Evolutionary conservation across 2,888 invertebrate genomes (phyloP), one percentile per base, ranked within the genome.

Genomic region (Polydrusus pterygomalis): DNA sequence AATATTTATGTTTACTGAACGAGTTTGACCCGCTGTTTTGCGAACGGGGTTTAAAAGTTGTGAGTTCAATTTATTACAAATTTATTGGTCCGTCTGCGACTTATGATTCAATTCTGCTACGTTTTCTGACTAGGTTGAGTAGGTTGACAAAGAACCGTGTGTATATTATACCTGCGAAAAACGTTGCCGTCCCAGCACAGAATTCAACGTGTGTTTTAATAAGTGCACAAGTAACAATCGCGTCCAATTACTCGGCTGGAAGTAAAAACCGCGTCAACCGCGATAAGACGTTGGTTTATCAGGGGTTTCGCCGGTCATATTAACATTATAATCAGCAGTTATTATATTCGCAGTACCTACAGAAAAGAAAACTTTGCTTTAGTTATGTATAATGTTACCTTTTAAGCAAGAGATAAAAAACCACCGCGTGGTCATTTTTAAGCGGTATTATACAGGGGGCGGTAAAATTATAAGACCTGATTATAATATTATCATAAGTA

Each of bases 291-390:
- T 74, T 68, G 68, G 71, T 78, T 80, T 79, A 80, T 80, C 80
- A 78, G 77, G 76, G 71, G 74, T 69, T 76, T 71, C 43, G 67
- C 15, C 79, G 80, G 79, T 79, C 79, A 77, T 75, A 80, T 80
- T 80, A 79, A 79, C 80, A 80, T 80, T 77, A 71, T 77, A 79
- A 80, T 80, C 80, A 80, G 80, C 80, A 78, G 79, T 74, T 80
- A 38, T 60, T 3, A 25, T 75, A 70, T 69, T 75, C 64, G 64
- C 69, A 64, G 54, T 43, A 80, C 70, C 70, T 75, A 72, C 69
- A 75, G 70, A 67, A 67, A 67, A 62, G 58, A 45, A 63, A 62
- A 70, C 70, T 63, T 70, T 70, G 63, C 64, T 58, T 34, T 34
- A 34, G 1, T 1, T 5, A 68, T 70, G 74, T 76, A 77, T 78